Evolutionary conservation across 2,888 invertebrate species (phyloP).

Genomic region (Drosophila seclusa): DNA sequence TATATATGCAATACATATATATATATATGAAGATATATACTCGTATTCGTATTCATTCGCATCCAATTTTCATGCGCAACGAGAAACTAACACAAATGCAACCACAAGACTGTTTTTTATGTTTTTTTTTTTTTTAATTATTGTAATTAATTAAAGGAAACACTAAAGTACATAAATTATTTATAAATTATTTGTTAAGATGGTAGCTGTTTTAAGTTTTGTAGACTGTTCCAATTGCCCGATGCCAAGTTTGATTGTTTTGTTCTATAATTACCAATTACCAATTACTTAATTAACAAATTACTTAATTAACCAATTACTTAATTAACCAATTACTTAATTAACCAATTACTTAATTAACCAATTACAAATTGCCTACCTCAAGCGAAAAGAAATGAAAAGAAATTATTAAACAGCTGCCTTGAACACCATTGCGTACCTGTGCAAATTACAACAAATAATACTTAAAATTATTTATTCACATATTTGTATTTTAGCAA

Average conservation of each 20-base stretch:
- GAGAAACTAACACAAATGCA: slow-evolving; percentile 83
- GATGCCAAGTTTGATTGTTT: slow-evolving; percentile 37
- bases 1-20: slow-evolving; percentile 1
- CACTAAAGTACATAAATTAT: slow-evolving; percentile 44
- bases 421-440: slow-evolving; percentile 73
- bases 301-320: slow-evolving; percentile 14
- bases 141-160: slow-evolving; percentile 35
- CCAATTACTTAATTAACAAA: slow-evolving; percentile 4
- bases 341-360: slow-evolving; percentile 8
- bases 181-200: slow-evolving; percentile 36
- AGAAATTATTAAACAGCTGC: slow-evolving; percentile 68
- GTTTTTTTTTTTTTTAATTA: slow-evolving; percentile 53
- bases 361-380: slow-evolving; percentile 62
- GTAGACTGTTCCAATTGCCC: slow-evolving; percentile 46
- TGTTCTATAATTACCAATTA: slow-evolving; percentile 16
- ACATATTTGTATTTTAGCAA: slow-evolving; percentile 31
- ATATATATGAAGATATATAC: slow-evolving; percentile 6
- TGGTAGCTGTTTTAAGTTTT: slow-evolving; percentile 43
- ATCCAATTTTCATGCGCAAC: slow-evolving; percentile 60
- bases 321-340: slow-evolving; percentile 20
- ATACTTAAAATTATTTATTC: slow-evolving; percentile 51
- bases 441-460: slow-evolving; percentile 77
- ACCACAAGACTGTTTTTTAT: slow-evolving; percentile 84
- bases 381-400: slow-evolving; percentile 47
- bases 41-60: slow-evolving; percentile 64